Evolutionary conservation across 1,140 invertebrate species (phyloP), one percentile per base, ranked within the genome.

Genomic region (Lepidurus packardi): DNA sequence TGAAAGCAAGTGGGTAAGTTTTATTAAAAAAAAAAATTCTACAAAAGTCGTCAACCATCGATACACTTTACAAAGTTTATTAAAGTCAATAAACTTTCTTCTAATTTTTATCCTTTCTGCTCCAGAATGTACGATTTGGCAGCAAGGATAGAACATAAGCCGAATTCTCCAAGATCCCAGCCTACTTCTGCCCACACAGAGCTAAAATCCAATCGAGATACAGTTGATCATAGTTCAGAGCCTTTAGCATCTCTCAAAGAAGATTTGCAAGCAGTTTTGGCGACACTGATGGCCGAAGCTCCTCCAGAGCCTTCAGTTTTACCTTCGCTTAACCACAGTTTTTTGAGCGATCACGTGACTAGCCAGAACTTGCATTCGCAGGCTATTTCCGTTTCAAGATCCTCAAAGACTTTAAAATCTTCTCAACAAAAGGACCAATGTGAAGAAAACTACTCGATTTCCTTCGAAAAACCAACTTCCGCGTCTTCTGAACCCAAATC

Each of bases 251-350:
- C 53, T 7, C 53, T 65, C 1, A 65, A 65, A 65, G 53, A 65
- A 65, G 53, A 65, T 65, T 65, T 65, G 53, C 53, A 65, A 0
- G 53, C 53, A 65, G 53, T 65, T 65, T 65, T 65, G 13, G 53
- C 53, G 53, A 65, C 53, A 1, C 7, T 65, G 9, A 65, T 13
- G 21, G 21, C 8, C 13, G 53, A 65, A 65, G 53, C 53, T 13
- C 53, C 53, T n/a, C 53, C 53, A 1, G 53, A 65, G 21, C 53
- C 53, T 65, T 65, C 53, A 13, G 53, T 65, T 65, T 65, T 65
- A 21, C 53, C 53, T 9, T 65, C 53, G 53, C 53, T 65, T 7
- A 65, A 65, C 13, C 53, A 65, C 53, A 65, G 53, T 65, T 65
- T 65, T 21, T 21, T 65, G 53, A 65, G 53, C 53, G 53, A 65